Evolutionary conservation across 2,888 invertebrate species (phyloP).

Genomic region (Cremastinae sp.): DNA sequence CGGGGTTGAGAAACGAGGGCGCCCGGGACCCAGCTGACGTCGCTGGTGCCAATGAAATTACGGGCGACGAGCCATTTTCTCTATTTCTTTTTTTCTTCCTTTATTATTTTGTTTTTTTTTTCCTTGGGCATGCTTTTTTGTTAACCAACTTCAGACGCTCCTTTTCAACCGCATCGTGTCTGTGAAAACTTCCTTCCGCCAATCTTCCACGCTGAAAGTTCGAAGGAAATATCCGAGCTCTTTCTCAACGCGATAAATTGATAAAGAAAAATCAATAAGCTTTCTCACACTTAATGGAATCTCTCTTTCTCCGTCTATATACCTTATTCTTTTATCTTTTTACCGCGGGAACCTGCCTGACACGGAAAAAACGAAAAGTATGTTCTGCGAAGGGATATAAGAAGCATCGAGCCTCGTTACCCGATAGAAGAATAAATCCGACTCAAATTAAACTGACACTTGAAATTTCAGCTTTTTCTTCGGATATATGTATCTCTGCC

Average conservation of each 20-base stretch:
- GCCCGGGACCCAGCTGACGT: slow-evolving; percentile 68
- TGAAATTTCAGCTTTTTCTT: too few relatives aligned
- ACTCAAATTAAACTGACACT: too few relatives aligned
- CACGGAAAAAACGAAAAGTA: neutral
- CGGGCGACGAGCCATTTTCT: slow-evolving; percentile 60
- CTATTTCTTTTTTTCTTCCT: slow-evolving; percentile 24
- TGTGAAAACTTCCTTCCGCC: slow-evolving; percentile 50
- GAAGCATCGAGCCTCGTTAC: too few relatives aligned
- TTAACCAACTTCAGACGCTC: slow-evolving; percentile 20
- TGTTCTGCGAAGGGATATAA: too few relatives aligned
- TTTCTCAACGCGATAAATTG: slow-evolving; percentile 54
- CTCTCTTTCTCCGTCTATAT: slow-evolving; percentile 5
- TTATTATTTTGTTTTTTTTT: slow-evolving; percentile 17
- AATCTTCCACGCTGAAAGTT: slow-evolving; percentile 49
- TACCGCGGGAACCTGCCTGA: neutral
- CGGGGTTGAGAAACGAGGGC: slow-evolving; percentile 8
- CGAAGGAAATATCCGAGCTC: slow-evolving; percentile 20
- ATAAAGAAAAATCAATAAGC: slow-evolving; percentile 60
- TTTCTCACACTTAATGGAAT: slow-evolving; percentile 52
- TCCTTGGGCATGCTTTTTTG: slow-evolving; percentile 33
- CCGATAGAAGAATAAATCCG: neutral
- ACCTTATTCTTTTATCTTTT: neutral
- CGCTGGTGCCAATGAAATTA: slow-evolving; percentile 71
- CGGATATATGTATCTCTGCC: too few relatives aligned
- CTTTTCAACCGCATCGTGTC: slow-evolving; percentile 3